Base-by-base conservation (phyloP, 2,113 vertebrate species). In the Agelaius phoeniceus region DNA sequence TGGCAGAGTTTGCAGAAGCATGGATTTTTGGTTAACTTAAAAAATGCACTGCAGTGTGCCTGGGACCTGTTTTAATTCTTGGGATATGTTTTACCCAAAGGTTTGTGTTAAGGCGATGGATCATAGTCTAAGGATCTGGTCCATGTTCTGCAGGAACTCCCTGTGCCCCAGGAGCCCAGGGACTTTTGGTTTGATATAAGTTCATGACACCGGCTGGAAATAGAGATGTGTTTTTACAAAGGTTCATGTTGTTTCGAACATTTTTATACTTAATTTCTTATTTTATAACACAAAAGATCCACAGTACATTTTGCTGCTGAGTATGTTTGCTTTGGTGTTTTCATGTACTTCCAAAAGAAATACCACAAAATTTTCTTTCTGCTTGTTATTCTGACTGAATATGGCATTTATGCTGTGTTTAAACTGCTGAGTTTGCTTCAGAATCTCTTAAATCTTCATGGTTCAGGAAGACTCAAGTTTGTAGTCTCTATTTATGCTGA, bases 261-360 rank as follows among this genome's bases (percentile, higher is more conserved):
- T 96, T 97, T 97, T 97, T 72, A 21, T 89, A 71, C 52, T 90
- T 85, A 79, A 58, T 90, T 80, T 74, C 77, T 91, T 74, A 46
- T 75, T 95, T 94, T 90, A 76, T 84, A 74, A 57, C 14, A 90
- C 76, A 95, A 91, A 92, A 87, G 92, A 68, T 93, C 94, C 80
- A 4, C 30, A 76, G 78, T 87, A 86, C 85, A 46, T 97, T 97
- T 95, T 96, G 93, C 96, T 97, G 84, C 90, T 94, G 89, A 92
- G 87, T 96, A 72, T 76, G 74, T 97, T 94, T 74, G 58, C 63
- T 94, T 95, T 3, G 10, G 55, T 85, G 54, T 97, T 97, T 97
- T 97, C 67, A 93, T 95, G 75, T 85, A 87, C 65, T 97, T 98
- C 98, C 98, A 98, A 97, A 87, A 97, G 90, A 96, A 98, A 98